Conservation (phyloP, 2,113 vertebrate genomes). For the Casuarius casuarius region DNA sequence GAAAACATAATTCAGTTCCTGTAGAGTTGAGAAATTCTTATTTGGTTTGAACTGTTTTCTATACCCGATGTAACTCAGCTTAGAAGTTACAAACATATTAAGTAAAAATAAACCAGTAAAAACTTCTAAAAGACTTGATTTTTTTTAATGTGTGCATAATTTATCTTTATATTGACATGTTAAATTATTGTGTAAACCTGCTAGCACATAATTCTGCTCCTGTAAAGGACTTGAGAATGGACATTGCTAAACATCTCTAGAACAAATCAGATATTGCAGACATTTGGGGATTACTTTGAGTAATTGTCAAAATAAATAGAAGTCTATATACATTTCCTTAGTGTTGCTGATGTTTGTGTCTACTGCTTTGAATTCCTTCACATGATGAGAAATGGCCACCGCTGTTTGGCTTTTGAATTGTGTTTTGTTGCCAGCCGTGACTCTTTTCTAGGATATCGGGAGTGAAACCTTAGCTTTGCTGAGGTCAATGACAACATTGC, state of each 20-base stretch:
- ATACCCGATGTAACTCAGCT: not conserved
- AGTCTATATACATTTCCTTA: not conserved
- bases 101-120: not conserved
- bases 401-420: not conserved
- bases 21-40: not conserved
- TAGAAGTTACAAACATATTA: not conserved
- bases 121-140: not conserved
- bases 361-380: not conserved
- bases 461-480: not conserved
- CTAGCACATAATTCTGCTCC: not conserved
- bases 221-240: not conserved
- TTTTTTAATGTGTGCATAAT: not conserved
- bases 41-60: not conserved
- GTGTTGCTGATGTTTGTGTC: not conserved
- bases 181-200: not conserved
- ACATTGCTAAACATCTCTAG: not conserved
- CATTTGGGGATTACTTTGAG: not conserved
- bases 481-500: not conserved
- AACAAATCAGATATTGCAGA: rapidly evolving
- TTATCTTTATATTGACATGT: not conserved
- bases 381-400: rapidly evolving
- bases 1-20: not conserved
- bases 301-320: not conserved
- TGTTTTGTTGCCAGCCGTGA: not conserved
- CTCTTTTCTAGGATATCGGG: not conserved